A percentile compares a stretch with the other conserved stretches of the same genome.
phyloP scores from a whole-genome alignment of 2,113 vertebrate species.

The Sardina pilchardus region DNA sequence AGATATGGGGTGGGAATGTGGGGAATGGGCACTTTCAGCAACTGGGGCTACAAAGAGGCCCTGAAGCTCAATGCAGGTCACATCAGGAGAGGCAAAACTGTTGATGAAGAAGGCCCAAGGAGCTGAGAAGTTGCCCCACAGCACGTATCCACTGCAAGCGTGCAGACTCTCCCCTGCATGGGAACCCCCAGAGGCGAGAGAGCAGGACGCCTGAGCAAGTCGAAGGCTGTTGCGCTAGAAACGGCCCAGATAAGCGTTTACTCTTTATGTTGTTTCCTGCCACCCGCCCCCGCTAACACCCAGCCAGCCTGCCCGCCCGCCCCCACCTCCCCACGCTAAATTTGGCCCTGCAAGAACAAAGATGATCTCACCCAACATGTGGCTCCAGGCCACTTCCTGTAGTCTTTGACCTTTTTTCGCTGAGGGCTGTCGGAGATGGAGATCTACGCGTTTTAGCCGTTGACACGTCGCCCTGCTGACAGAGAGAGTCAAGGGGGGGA shows the following conservation, averaged over 20 bases:
- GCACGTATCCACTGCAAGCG: not conserved
- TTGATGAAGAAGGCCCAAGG: too few species aligned
- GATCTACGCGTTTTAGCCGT: constrained; percentile 27
- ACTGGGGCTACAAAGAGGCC: not conserved
- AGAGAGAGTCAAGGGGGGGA: not conserved
- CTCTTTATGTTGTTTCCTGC: constrained; percentile 55
- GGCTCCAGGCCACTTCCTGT: constrained; percentile 61
- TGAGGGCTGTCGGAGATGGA: constrained; percentile 30
- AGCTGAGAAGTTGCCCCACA: too few species aligned
- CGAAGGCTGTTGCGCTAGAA: constrained; percentile 2
- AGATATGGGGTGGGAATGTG: constrained; percentile 32
- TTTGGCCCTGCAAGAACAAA: constrained; percentile 52
- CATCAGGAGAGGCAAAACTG: not conserved
- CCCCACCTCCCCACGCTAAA: constrained; percentile 47
- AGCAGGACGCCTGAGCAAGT: constrained; percentile 8
- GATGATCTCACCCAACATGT: constrained; percentile 40
- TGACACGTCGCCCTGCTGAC: constrained; percentile 41
- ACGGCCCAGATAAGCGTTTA: constrained; percentile 58
- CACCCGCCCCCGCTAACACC: not conserved
- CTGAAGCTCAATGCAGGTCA: not conserved
- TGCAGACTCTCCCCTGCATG: not conserved
- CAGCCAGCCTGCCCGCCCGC: not conserved
- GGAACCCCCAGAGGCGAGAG: constrained; percentile 49
- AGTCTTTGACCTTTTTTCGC: constrained; percentile 57
- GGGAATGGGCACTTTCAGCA: not conserved